Percentiles rank a stretch among this genome's conserved stretches.
These are phyloP conservation scores for Drosophila gunungcola DNA, from an alignment of 1,140 invertebrate species.

Conservation along the genomic window DNA sequence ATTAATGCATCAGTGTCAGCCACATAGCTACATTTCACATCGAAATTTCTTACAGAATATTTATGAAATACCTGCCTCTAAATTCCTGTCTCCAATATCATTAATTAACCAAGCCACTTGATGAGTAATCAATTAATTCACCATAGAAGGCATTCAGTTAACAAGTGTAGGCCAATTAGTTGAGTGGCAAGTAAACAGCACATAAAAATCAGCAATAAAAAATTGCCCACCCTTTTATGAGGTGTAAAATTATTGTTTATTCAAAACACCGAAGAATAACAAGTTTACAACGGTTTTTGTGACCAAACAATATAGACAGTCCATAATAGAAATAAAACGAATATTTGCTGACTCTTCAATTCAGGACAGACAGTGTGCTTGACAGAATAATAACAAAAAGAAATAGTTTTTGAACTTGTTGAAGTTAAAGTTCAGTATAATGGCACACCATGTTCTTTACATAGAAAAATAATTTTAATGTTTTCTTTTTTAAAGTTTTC, in stretches of 20 bases:
- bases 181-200: neutral
- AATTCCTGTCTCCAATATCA: slow-evolving; percentile 3
- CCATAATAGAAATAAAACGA: neutral
- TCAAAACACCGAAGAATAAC: slow-evolving; percentile 11
- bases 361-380: slow-evolving; percentile 1
- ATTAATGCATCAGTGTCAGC: neutral
- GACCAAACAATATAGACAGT: slow-evolving; percentile 10
- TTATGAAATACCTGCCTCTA: slow-evolving; percentile 1
- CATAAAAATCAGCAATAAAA: slow-evolving; percentile 25
- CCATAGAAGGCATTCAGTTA: slow-evolving; percentile 28
- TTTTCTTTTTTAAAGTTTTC: too few species aligned
- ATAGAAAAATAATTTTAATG: too few species aligned
- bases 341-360: slow-evolving; percentile 6
- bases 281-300: slow-evolving; percentile 2
- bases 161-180: slow-evolving; percentile 28
- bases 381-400: slow-evolving; percentile 10
- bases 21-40: neutral
- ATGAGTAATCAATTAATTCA: slow-evolving; percentile 47
- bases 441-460: neutral
- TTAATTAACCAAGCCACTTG: slow-evolving; percentile 19
- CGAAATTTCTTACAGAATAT: neutral
- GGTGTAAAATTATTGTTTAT: slow-evolving; percentile 42
- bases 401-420: neutral
- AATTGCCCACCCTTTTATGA: slow-evolving; percentile 2
- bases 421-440: neutral